Conservation (phyloP, 2,797 vertebrate species). For the Halcyon chelicuti region DNA sequence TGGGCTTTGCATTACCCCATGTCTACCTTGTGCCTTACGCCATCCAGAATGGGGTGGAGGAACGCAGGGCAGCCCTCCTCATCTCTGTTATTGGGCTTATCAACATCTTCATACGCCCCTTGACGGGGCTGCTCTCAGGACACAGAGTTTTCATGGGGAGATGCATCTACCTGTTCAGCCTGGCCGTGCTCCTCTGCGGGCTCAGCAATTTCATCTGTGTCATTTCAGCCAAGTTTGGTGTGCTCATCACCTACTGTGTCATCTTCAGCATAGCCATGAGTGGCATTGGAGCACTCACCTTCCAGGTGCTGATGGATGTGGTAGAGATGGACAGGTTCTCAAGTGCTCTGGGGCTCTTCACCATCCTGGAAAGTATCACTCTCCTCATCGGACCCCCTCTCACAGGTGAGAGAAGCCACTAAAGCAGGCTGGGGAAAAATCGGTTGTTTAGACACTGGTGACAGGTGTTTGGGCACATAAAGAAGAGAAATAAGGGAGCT, state of each 20-base stretch:
- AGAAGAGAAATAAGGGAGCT: not conserved
- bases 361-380: constrained; percentile 89
- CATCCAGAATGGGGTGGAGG: constrained; percentile 80
- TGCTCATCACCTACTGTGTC: constrained; percentile 85
- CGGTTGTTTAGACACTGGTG: not conserved
- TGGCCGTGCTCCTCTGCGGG: constrained; percentile 85
- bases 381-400: constrained; percentile 90
- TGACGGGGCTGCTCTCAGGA: constrained; percentile 83
- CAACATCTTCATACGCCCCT: constrained; percentile 90
- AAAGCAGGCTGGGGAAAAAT: not conserved
- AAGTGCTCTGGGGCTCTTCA: constrained; percentile 91
- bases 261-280: constrained; percentile 91
- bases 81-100: constrained; percentile 89
- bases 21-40: constrained; percentile 93
- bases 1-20: constrained; percentile 89
- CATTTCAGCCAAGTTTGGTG: constrained; percentile 77
- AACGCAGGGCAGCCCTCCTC: constrained; percentile 84
- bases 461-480: not conserved
- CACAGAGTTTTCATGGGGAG: constrained; percentile 81
- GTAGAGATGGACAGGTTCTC: constrained; percentile 93
- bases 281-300: constrained; percentile 87
- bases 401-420: constrained; percentile 83
- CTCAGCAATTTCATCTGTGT: constrained; percentile 91
- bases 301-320: constrained; percentile 94
- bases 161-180: constrained; percentile 86